phyloP scores from a whole-genome alignment of 2,113 vertebrate genomes.

The Neotoma lepida region DNA sequence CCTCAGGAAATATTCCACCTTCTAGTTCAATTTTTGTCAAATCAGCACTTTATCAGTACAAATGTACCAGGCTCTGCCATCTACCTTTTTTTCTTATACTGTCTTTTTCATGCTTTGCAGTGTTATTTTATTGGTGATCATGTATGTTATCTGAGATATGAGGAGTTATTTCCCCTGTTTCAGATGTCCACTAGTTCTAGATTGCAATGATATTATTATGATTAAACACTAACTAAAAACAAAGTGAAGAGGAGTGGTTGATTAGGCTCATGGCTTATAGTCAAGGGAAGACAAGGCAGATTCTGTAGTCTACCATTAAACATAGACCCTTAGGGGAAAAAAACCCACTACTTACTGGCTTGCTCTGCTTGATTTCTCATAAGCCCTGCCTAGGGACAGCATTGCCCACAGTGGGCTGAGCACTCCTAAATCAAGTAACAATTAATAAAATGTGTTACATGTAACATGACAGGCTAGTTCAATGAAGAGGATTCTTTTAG shows the following conservation, averaged over 20 bases:
- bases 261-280: background rate
- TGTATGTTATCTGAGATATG: too few species aligned
- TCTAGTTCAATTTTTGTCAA: background rate
- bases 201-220: background rate
- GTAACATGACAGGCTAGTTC: too few species aligned
- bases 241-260: background rate
- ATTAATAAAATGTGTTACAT: too few species aligned
- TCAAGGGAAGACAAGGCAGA: background rate
- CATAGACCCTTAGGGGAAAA: background rate
- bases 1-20: background rate
- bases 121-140: too few species aligned
- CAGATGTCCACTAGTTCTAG: background rate
- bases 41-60: background rate
- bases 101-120: too few species aligned
- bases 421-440: too few species aligned
- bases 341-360: background rate
- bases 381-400: background rate
- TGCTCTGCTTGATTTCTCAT: background rate
- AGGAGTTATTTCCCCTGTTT: background rate
- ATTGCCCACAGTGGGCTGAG: background rate
- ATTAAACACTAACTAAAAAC: background rate
- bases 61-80: background rate
- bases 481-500: background rate
- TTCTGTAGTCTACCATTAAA: background rate
- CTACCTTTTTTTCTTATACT: background rate